These are phyloP conservation scores for Lerista edwardsae DNA, from an alignment of 2,797 vertebrate genomes.

Conservation along the genomic window DNA sequence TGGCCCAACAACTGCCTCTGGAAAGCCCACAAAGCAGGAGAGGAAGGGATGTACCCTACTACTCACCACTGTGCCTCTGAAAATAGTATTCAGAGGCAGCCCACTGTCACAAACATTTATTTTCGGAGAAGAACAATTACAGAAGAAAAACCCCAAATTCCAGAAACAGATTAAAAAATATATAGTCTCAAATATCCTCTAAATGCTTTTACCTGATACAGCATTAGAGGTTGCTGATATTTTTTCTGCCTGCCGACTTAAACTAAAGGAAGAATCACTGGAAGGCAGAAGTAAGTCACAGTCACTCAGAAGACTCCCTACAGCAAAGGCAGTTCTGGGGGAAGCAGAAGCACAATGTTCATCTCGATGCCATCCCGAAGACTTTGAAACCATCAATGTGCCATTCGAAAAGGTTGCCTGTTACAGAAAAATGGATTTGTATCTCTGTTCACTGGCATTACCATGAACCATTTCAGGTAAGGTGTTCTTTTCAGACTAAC, in stretches of 20 bases:
- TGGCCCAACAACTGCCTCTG: too few relatives aligned
- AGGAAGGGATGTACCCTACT: too few relatives aligned
- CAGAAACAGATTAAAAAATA: slow-evolving; percentile 20
- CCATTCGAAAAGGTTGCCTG: slow-evolving; percentile 58
- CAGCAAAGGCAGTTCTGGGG: slow-evolving; percentile 51
- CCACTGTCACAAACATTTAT: slow-evolving; percentile 9
- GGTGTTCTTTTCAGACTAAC: not conserved
- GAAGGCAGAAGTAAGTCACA: slow-evolving; percentile 62
- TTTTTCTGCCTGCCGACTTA: slow-evolving; percentile 49
- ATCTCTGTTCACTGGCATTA: not conserved
- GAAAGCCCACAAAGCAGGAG: not conserved
- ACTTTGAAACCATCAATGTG: slow-evolving; percentile 11
- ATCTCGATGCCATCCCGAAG: slow-evolving; percentile 29
- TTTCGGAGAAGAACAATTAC: slow-evolving; percentile 21
- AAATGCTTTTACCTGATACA: slow-evolving; percentile 70
- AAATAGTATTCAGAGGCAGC: not conserved
- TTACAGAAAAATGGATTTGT: not conserved
- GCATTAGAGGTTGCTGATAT: slow-evolving; percentile 43
- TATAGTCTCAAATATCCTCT: slow-evolving; percentile 19
- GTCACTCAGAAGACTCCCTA: slow-evolving; percentile 65
- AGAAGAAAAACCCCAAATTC: slow-evolving; percentile 33
- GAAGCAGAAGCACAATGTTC: slow-evolving; percentile 14
- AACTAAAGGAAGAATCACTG: slow-evolving; percentile 47
- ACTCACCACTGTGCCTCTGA: too few relatives aligned
- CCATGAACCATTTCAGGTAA: not conserved